phyloP scores from a whole-genome alignment of 2,888 invertebrate species.

The Operophtera brumata region DNA sequence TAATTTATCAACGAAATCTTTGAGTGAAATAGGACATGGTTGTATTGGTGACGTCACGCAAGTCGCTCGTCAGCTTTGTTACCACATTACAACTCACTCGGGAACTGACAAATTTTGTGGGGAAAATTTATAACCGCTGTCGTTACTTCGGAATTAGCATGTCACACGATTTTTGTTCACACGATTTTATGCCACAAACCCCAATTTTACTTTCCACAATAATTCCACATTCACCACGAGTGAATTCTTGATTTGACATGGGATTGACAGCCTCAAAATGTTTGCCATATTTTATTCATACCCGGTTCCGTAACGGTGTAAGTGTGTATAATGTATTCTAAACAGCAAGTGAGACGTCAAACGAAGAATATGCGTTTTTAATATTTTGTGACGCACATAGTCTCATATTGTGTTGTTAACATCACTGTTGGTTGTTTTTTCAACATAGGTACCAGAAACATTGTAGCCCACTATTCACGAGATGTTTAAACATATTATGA shows the following conservation, averaged over 20 bases:
- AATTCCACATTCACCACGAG: constrained; percentile 17
- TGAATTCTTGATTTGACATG: constrained; percentile 28
- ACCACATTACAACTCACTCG: constrained; percentile 52
- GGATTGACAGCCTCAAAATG: constrained; percentile 30
- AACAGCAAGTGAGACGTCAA: constrained; percentile 5
- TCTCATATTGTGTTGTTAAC: neutral
- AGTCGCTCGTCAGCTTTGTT: constrained; percentile 65
- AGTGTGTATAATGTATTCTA: constrained; percentile 15
- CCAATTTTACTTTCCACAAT: neutral
- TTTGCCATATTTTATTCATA: constrained; percentile 37
- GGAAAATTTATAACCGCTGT: constrained; percentile 25
- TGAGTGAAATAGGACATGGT: constrained; percentile 37
- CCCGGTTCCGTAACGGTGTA: constrained; percentile 35
- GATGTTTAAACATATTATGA: constrained; percentile 62
- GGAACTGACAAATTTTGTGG: constrained; percentile 27
- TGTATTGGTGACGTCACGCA: constrained; percentile 66
- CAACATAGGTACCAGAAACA: neutral
- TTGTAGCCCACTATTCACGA: constrained; percentile 21
- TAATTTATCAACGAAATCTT: constrained; percentile 15
- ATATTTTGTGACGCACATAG: neutral
- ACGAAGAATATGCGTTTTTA: neutral
- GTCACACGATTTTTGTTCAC: constrained; percentile 34
- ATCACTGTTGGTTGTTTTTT: neutral
- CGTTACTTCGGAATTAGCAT: constrained; percentile 45
- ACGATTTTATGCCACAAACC: constrained; percentile 6